These are phyloP conservation scores for Nemotelus nigrinus DNA, from an alignment of 2,888 invertebrate species.

Conservation along the genomic window DNA sequence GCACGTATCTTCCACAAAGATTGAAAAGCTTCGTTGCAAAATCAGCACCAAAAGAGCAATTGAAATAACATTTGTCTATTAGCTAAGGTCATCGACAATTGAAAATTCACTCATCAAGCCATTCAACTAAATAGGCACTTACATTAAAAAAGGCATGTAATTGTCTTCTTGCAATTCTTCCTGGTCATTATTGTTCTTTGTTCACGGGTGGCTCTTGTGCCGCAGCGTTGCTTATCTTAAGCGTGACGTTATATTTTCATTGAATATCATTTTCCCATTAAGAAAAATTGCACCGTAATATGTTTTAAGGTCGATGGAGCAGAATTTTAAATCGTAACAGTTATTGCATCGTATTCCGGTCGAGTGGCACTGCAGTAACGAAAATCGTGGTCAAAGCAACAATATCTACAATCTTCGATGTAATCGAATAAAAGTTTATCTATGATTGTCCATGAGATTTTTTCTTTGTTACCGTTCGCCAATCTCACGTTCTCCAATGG, in stretches of 20 bases:
- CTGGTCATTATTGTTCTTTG: no score
- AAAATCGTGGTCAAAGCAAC: neutral
- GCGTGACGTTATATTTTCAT: neutral
- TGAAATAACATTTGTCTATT: no score
- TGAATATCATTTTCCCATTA: slow-evolving; percentile 13
- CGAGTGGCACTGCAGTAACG: neutral
- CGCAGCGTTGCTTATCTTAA: neutral
- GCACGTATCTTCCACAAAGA: no score
- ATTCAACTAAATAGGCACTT: no score
- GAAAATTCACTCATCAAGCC: no score
- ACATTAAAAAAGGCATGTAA: no score
- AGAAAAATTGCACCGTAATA: slow-evolving; percentile 6
- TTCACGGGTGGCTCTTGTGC: no score
- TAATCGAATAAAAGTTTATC: neutral
- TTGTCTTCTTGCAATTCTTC: no score
- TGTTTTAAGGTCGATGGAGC: neutral
- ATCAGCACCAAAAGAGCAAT: no score
- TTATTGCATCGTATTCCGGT: neutral
- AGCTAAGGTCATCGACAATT: no score
- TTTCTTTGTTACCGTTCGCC: neutral
- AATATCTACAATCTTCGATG: neutral
- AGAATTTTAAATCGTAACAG: neutral
- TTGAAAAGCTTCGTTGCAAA: no score
- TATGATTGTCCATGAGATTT: neutral
- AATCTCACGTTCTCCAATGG: neutral